Conservation (phyloP, 1,140 invertebrate genomes). For the Frieseomelitta varia region DNA sequence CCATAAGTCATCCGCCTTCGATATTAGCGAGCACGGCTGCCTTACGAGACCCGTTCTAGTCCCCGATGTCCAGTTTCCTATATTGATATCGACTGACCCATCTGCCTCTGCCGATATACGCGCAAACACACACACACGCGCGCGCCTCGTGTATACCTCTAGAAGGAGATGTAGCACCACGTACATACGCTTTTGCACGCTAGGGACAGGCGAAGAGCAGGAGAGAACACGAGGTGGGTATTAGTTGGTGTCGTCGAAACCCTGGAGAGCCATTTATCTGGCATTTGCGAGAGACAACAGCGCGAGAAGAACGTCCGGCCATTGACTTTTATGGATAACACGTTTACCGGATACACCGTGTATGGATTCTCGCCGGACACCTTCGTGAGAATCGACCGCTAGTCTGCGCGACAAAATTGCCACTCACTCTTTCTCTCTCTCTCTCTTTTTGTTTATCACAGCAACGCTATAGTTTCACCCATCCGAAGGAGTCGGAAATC, state of each 20-base stretch:
- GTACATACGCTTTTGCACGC: not conserved
- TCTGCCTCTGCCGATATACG: conserved; percentile 1
- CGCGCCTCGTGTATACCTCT: not conserved
- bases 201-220: conserved; percentile 1
- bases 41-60: conserved; percentile 40
- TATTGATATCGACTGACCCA: conserved; percentile 66
- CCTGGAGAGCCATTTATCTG: conserved; percentile 71
- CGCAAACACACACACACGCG: not conserved
- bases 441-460: conserved; percentile 33
- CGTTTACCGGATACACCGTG: conserved; percentile 50
- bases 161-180: not conserved
- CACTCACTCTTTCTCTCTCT: conserved; percentile 25
- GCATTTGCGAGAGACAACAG: conserved; percentile 64
- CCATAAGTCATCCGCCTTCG: conserved; percentile 76
- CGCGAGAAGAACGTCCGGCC: conserved; percentile 53
- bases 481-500: not conserved
- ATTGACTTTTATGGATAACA: conserved; percentile 70
- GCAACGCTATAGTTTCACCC: conserved; percentile 1
- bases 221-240: conserved; percentile 51
- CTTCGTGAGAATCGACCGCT: not conserved
- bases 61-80: conserved; percentile 67
- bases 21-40: conserved; percentile 69
- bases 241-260: conserved; percentile 66
- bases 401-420: not conserved
- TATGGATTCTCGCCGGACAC: not conserved